A percentile compares a stretch with the other conserved stretches of the same genome.
Evolutionary conservation across 2,797 vertebrate genomes (phyloP).

Genomic region (Gouania willdenowi): DNA sequence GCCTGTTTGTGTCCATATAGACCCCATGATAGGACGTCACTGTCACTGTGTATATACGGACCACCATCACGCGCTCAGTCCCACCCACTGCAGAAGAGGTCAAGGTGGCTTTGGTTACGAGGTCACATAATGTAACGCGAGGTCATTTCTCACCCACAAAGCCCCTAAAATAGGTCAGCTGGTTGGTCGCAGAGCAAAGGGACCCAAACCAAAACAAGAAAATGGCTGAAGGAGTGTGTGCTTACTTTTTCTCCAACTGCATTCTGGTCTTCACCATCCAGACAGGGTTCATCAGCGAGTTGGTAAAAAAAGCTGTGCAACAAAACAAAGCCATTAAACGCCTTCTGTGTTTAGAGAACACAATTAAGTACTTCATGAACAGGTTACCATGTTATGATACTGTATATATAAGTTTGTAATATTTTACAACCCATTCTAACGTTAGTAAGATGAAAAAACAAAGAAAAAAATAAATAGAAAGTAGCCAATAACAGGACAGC

Average conservation of each 20-base stretch:
- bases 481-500: slow-evolving; percentile 4
- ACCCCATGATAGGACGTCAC: slow-evolving; percentile 55
- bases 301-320: slow-evolving; percentile 89
- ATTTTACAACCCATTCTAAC: too few relatives aligned
- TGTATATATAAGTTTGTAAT: too few relatives aligned
- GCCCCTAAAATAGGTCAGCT: slow-evolving; percentile 4
- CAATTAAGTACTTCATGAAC: too few relatives aligned
- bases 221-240: slow-evolving; percentile 12
- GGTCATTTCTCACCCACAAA: background rate
- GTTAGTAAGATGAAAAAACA: too few relatives aligned
- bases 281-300: slow-evolving; percentile 96
- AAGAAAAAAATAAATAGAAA: too few relatives aligned
- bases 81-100: slow-evolving; percentile 34
- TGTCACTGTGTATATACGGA: slow-evolving; percentile 72
- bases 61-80: slow-evolving; percentile 59
- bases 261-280: slow-evolving; percentile 99
- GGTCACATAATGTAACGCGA: slow-evolving; percentile 3
- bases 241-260: slow-evolving; percentile 94
- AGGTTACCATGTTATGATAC: too few relatives aligned
- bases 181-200: background rate
- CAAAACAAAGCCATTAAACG: slow-evolving; percentile 5
- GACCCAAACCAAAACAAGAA: too few relatives aligned
- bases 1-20: slow-evolving; percentile 68
- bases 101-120: slow-evolving; percentile 23
- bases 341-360: too few relatives aligned